Evolutionary conservation across 2,113 vertebrate genomes (phyloP), one percentile per base, ranked within the genome.

Genomic region (Circaetus cinerascens): DNA sequence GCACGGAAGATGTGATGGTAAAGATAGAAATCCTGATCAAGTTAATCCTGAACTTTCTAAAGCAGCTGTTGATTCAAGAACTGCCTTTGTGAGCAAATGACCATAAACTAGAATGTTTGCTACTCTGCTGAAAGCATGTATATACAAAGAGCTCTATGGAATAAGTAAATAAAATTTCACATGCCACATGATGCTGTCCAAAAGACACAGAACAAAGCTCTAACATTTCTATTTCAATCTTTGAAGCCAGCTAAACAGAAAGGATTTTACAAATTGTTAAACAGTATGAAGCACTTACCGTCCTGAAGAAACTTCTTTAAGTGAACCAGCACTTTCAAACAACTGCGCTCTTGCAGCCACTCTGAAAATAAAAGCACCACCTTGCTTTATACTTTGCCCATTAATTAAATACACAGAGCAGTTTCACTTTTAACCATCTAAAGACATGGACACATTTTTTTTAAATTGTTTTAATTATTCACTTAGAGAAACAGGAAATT

Each of bases 301-400:
- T 98, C 98, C 98, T 97, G 97, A 95, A 87, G 98, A 72, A 95
- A 97, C 66, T 84, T 99, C 96, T 78, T 98, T 98, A 73, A 98
- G 97, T 90, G 99, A 99, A 81, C 98, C 98, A 68, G 98, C 98
- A 90, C 98, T 99, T 98, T 99, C 99, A 50, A 99, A 99, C 48
- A 99, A 98, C 30, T 99, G 98, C 0, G 98, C 98, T 94, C 97
- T 98, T 56, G 97, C 98, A 72, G 99, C 99, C 92, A 99, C 98
- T 76, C 99, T 99, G 98, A 69, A 98, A 98, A 97, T 73, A 76
- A 89, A 90, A 81, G 29, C 38, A 93, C 2, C 46, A 91, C 7
- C 30, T 79, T 74, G 40, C 34, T 76, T 97, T 95, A 93, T 14
- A 71, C 27, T 45, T 64, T 9, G 13, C 30, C 17, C 74, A 78